These are phyloP conservation scores for Chorisops tibialis DNA, from an alignment of 2,888 invertebrate genomes.

Conservation along the genomic window DNA sequence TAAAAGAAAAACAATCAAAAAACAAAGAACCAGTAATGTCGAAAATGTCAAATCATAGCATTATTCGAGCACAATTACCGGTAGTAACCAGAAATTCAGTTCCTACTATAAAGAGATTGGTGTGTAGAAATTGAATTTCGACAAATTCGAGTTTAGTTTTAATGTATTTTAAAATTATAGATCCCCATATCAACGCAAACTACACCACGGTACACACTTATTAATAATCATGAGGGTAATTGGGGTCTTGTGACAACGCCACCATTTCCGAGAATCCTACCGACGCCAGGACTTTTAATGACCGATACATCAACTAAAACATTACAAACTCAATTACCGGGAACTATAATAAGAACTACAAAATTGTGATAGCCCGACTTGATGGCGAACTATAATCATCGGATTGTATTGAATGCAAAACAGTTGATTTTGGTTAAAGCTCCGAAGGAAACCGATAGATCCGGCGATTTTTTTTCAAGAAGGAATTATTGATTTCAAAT, in stretches of 20 bases:
- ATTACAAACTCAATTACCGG: background rate
- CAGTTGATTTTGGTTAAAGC: no score
- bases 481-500: no score
- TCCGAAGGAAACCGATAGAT: no score
- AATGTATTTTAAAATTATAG: slow-evolving; percentile 34
- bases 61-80: slow-evolving; percentile 17
- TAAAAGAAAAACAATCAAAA: slow-evolving; percentile 27
- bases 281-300: slow-evolving; percentile 16
- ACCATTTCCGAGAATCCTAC: slow-evolving; percentile 8
- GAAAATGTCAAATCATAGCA: slow-evolving; percentile 15
- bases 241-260: slow-evolving; percentile 39
- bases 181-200: slow-evolving; percentile 39
- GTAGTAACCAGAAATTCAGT: slow-evolving; percentile 29
- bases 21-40: slow-evolving; percentile 17
- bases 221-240: slow-evolving; percentile 39
- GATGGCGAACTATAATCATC: background rate
- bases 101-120: slow-evolving; percentile 41
- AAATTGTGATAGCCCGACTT: slow-evolving; percentile 12
- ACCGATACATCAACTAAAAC: background rate
- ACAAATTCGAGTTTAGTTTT: background rate
- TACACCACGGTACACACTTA: slow-evolving; percentile 29
- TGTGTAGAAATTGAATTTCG: slow-evolving; percentile 37
- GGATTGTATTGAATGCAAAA: no score
- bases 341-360: slow-evolving; percentile 4
- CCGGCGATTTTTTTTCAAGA: no score